A percentile compares a stretch with the other conserved stretches of the same genome.
phyloP scores from a whole-genome alignment of 2,113 vertebrate species.

The Gavialis gangeticus region DNA sequence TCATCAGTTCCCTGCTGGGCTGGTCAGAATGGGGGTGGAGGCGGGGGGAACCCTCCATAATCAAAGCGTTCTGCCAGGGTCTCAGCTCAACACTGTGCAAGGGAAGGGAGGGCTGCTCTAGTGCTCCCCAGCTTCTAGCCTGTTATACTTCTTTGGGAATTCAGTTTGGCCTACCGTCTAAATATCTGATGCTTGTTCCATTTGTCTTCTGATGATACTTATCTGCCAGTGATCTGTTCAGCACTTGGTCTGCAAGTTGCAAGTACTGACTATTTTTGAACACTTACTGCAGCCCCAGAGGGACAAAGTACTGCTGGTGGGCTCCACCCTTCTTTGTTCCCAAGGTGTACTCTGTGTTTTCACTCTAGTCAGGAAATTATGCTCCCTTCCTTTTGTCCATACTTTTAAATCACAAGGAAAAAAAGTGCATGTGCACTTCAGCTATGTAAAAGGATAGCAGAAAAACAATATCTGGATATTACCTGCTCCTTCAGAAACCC shows the following conservation, averaged over 20 bases:
- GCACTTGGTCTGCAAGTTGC: not conserved
- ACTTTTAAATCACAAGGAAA: constrained; percentile 36
- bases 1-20: too few relatives aligned
- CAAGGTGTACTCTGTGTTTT: constrained; percentile 48
- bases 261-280: not conserved
- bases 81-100: too few relatives aligned
- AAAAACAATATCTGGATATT: constrained; percentile 59
- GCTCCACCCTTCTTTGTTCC: constrained; percentile 58
- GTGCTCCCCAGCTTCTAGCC: too few relatives aligned
- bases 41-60: too few relatives aligned
- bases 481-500: constrained; percentile 7
- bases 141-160: not conserved
- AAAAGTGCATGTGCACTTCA: not conserved
- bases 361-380: constrained; percentile 52
- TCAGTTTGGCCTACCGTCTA: not conserved
- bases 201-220: not conserved
- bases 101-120: too few relatives aligned
- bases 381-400: constrained; percentile 39
- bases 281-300: not conserved
- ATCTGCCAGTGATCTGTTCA: not conserved
- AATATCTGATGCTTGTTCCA: not conserved
- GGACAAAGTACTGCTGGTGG: not conserved
- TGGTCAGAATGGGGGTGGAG: too few relatives aligned
- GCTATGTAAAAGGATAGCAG: constrained; percentile 16
- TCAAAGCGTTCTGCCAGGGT: too few relatives aligned